Evolutionary conservation across 2,113 vertebrate species (phyloP).

Genomic region (Morone chrysops): DNA sequence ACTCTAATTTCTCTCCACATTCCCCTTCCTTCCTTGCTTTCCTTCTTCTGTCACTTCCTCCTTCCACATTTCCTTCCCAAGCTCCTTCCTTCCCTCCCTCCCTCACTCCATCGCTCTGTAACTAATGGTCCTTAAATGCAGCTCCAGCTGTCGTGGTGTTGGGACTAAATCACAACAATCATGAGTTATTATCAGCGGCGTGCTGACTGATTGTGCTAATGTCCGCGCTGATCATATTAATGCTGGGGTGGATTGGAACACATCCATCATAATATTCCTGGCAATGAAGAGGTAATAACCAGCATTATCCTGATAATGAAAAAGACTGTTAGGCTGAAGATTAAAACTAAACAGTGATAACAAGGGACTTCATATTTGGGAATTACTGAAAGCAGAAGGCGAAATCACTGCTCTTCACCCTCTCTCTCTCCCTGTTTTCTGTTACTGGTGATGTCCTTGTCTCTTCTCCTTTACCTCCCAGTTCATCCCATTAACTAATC

Average conservation of each 20-base stretch:
- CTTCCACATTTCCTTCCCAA: neutral
- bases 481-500: constrained; percentile 54
- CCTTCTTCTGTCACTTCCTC: neutral
- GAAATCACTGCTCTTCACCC: constrained; percentile 23
- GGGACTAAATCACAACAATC: constrained; percentile 80
- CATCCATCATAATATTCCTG: constrained; percentile 76
- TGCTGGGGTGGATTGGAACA: constrained; percentile 71
- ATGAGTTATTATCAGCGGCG: constrained; percentile 74
- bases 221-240: constrained; percentile 75
- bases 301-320: constrained; percentile 73
- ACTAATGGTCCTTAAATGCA: constrained; percentile 77
- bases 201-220: constrained; percentile 77
- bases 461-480: constrained; percentile 48
- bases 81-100: neutral
- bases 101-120: constrained; percentile 45
- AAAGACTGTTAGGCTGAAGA: constrained; percentile 68
- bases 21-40: neutral
- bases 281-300: constrained; percentile 76
- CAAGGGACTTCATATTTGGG: constrained; percentile 62
- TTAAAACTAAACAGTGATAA: constrained; percentile 75
- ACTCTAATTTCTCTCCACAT: neutral
- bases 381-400: constrained; percentile 55
- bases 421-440: constrained; percentile 1
- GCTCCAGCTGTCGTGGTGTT: constrained; percentile 73
- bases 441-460: constrained; percentile 56